Base-by-base conservation (phyloP, 2,797 vertebrate species). In the Myripristis murdjan region DNA sequence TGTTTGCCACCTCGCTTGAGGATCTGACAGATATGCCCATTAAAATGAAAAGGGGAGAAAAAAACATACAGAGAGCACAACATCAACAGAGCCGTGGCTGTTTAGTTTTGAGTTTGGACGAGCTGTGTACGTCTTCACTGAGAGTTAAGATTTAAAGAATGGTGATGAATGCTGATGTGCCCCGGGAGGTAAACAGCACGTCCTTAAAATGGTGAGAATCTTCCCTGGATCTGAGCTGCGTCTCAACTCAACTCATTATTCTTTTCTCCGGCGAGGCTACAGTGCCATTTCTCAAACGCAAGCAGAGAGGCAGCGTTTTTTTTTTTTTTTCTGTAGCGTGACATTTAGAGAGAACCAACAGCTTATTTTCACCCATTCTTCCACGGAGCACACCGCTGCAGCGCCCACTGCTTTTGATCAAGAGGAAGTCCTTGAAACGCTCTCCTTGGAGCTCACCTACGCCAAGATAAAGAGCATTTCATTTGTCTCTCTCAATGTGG, bases 281-380 rank as follows among this genome's bases (percentile, higher is more conserved):
- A 6, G 22, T 16, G 9, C 33, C 33, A 24, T 68, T 64, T 46
- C 53, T 55, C 6, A n/a, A 5, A 58, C 16, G 65, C n/a, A 43
- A 4, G 16, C 81, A 53, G 20, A 63, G 10, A 33, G 0, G 7
- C 20, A 24, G 23, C 3, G 3, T 24, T 24, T 24, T 6, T 14
- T 12, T 16, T 35, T 24, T 8, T 35, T 63, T 70, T 47, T 66
- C 22, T 67, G 43, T 43, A 65, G 23, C 49, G 23, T 83, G 77
- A 87, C 77, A 85, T 89, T 90, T 85, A 76, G 57, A 77, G 20
- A 77, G 23, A 73, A 59, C 53, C 73, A 58, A 46, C 47, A 20
- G 68, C 52, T 78, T 70, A 73, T 72, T 89, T 80, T 73, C 31
- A 1, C 31, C 76, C 59, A 24, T 75, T 67, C 47, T 70, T 22